A percentile compares a stretch with the other conserved stretches of the same genome.
phyloP scores from a whole-genome alignment of 2,113 vertebrate genomes.

The Pedetes capensis region DNA sequence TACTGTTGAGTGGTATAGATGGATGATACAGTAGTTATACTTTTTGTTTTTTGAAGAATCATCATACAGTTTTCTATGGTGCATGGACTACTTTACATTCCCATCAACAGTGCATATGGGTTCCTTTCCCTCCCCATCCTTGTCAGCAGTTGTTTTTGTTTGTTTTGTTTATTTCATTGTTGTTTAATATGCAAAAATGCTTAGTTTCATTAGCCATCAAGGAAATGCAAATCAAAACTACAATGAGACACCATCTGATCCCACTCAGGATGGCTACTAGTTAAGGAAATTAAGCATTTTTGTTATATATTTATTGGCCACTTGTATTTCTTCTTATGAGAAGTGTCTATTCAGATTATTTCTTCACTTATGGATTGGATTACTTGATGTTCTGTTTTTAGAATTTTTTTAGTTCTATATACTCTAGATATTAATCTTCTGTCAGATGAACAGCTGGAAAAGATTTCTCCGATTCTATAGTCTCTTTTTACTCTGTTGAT shows the following conservation, averaged over 20 bases:
- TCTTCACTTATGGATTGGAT: not conserved
- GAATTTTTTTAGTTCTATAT: not conserved
- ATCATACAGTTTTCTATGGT: not conserved
- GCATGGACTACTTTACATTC: no score
- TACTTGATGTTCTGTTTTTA: not conserved
- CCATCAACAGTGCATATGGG: not conserved
- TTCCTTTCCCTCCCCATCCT: not conserved
- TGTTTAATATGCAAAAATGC: no score
- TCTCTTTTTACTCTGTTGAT: not conserved
- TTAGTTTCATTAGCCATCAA: no score
- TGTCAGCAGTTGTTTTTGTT: not conserved
- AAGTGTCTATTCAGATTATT: not conserved
- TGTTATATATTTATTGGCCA: not conserved
- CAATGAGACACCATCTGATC: no score
- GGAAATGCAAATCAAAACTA: no score
- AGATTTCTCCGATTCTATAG: not conserved
- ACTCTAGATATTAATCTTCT: not conserved
- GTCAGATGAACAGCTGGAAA: not conserved
- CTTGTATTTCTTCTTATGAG: not conserved
- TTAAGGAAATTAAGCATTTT: not conserved
- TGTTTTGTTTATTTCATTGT: not conserved
- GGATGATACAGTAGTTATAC: not conserved
- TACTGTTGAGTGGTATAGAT: not conserved
- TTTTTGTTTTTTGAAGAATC: no score
- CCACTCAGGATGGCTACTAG: no score